Evolutionary conservation across 2,888 invertebrate species (phyloP).

Genomic region (Synanthedon andrenaeformis): DNA sequence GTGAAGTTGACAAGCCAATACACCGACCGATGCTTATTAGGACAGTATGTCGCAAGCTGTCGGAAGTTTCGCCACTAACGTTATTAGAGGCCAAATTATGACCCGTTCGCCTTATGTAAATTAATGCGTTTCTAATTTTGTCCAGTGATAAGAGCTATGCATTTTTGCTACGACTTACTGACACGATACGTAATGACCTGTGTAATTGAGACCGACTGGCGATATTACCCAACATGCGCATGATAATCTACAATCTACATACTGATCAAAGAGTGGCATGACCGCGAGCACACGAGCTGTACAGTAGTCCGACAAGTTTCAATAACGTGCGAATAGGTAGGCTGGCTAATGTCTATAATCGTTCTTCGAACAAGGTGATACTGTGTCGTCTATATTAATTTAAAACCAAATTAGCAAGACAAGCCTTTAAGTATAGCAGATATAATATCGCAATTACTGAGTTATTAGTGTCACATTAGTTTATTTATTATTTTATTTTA

Average conservation of each 20-base stretch:
- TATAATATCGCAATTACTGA: no score
- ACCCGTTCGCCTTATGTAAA: conserved; percentile 38
- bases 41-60: conserved; percentile 38
- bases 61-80: conserved; percentile 51
- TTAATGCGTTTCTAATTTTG: conserved; percentile 20
- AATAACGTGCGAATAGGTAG: no score
- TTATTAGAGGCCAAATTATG: conserved; percentile 32
- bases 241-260: conserved; percentile 13
- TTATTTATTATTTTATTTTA: no score
- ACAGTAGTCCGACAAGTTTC: background rate
- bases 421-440: no score
- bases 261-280: conserved; percentile 15
- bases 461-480: no score
- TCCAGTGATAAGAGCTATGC: background rate
- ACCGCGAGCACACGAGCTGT: conserved; percentile 11
- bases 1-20: conserved; percentile 44
- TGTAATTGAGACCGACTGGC: background rate
- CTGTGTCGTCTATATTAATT: no score
- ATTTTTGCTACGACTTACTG: background rate
- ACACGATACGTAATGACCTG: background rate
- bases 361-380: no score
- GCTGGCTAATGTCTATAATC: no score
- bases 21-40: conserved; percentile 38
- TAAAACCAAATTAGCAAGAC: no score
- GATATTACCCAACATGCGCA: conserved; percentile 6